phyloP scores from a whole-genome alignment of 2,797 vertebrate genomes.

The Sternarchorhynchus goeldii region DNA sequence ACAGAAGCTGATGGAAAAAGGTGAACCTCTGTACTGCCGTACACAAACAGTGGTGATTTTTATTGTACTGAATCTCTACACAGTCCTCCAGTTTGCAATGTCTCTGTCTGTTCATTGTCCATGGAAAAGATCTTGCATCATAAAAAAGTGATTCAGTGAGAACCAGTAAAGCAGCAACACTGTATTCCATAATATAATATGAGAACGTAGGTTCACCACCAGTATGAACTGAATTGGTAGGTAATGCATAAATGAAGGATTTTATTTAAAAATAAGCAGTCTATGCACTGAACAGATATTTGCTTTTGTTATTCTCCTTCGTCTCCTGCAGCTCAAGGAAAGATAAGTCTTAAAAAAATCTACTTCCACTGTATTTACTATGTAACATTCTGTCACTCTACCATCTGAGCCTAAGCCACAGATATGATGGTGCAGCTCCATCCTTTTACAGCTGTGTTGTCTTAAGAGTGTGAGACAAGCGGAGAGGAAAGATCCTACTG shows the following conservation, averaged over 20 bases:
- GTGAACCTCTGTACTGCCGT: neutral
- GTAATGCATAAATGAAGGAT: neutral
- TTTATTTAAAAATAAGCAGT: neutral
- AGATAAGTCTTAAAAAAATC: constrained; percentile 7
- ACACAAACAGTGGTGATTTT: neutral
- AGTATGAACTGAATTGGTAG: constrained; percentile 8
- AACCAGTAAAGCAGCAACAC: constrained; percentile 11
- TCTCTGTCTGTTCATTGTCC: neutral
- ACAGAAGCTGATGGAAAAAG: neutral
- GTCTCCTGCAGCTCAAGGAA: neutral
- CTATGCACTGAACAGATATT: constrained; percentile 14
- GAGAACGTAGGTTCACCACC: neutral
- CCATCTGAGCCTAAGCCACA: neutral
- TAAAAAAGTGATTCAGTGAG: constrained; percentile 9
- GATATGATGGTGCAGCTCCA: no score
- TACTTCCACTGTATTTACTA: neutral
- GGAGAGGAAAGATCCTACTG: neutral
- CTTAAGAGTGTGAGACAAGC: neutral
- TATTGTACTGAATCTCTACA: neutral
- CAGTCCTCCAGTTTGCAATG: constrained; percentile 1
- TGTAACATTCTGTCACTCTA: neutral
- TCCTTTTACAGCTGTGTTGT: neutral
- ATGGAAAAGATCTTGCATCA: neutral
- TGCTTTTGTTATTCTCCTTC: neutral
- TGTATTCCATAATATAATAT: neutral